Base-by-base conservation (phyloP, 92 coral and sea anemone species). In the Parazoanthus swiftii region DNA sequence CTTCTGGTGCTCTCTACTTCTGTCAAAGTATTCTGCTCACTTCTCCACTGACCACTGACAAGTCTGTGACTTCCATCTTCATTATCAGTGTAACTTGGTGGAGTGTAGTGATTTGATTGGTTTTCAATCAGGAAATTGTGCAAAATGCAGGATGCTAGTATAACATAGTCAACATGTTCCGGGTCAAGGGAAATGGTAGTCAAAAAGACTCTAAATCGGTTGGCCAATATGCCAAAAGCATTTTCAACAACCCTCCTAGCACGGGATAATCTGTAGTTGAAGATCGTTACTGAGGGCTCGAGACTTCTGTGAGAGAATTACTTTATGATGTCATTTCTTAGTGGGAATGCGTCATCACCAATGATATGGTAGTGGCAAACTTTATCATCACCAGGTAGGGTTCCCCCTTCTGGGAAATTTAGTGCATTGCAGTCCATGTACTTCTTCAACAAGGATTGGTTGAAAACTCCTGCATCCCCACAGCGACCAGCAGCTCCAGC, bases 191-290 rank as follows among this genome's bases (percentile, higher is more conserved):
- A 59, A 37, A 88, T 80, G 56, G 90, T 88, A 58, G 90, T 88
- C 54, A 81, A 71, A 89, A 89, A 89, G 36, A 89, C 91, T 67
- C 86, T 63, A 42, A 81, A 88, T 81, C 91, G 44, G 91, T 82
- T 89, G 35, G 91, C 87, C 68, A 89, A 33, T n/a, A 89, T 89
- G 66, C 84, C 90, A 88, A 88, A 79, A 25, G 90, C 90, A 77
- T 88, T 88, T 79, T 88, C 86, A 42, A 77, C 86, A 81, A 89
- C 91, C 74, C 88, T 59, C 80, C 91, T 81, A 33, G 91, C 91
- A 18, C 68, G 80, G 36, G 88, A 89, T 81, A 89, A 81, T n/a
- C 91, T 85, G 85, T 88, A 80, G 66, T 88, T 88, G 76, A 88
- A 88, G 51, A 88, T 88, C 56, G 70, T 63, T 72, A 80, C 77